Evolutionary conservation across 2,888 invertebrate species (phyloP).

Genomic region (Diachrysia chrysitis): DNA sequence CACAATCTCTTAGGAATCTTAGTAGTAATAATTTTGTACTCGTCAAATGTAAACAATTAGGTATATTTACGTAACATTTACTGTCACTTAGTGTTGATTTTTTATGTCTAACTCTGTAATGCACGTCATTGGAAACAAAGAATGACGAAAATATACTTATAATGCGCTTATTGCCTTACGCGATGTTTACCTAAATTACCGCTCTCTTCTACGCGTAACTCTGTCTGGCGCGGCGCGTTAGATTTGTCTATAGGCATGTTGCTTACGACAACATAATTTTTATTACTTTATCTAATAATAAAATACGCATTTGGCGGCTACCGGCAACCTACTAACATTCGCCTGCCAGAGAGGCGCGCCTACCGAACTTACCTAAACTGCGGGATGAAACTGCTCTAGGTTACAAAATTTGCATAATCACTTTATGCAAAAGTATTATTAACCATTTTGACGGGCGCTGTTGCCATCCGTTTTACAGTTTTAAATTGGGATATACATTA

Average conservation of each 20-base stretch:
- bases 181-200: no score
- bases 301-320: no score
- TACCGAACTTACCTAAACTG: no score
- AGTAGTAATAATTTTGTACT: not conserved
- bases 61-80: not conserved
- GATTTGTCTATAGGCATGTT: no score
- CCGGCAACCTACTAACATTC: no score
- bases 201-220: no score
- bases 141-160: not conserved
- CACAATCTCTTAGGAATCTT: slow-evolving; percentile 3
- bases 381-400: no score
- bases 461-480: not conserved
- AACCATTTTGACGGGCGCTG: slow-evolving; percentile 23
- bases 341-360: no score
- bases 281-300: no score
- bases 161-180: no score
- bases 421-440: slow-evolving; percentile 14
- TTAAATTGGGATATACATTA: slow-evolving; percentile 2
- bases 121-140: not conserved
- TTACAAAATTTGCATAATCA: slow-evolving; percentile 26
- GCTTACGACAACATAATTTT: no score
- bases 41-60: not conserved
- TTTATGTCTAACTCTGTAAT: not conserved
- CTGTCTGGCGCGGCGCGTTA: no score
- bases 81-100: not conserved